phyloP scores from a whole-genome alignment of 2,888 invertebrate genomes.

The Notocelia uddmanniana region DNA sequence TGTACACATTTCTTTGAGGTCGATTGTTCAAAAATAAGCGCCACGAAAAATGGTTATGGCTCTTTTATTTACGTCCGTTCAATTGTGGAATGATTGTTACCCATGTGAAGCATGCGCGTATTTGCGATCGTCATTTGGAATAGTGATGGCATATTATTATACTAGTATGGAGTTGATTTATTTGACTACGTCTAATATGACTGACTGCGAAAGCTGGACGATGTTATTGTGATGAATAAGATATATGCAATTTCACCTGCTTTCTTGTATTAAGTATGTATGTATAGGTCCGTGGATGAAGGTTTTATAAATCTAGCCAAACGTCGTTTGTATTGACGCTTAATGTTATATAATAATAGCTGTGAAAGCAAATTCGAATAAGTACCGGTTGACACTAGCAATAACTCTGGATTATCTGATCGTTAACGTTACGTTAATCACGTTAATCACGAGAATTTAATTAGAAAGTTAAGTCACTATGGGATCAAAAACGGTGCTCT shows the following conservation, averaged over 20 bases:
- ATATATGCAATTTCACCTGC: slow-evolving; percentile 38
- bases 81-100: slow-evolving; percentile 47
- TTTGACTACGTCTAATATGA: slow-evolving; percentile 33
- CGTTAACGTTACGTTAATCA: slow-evolving; percentile 3
- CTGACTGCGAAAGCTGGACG: slow-evolving; percentile 38
- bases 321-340: slow-evolving; percentile 15
- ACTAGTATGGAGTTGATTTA: slow-evolving; percentile 38
- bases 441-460: no score
- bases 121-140: slow-evolving; percentile 37
- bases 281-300: slow-evolving; percentile 8
- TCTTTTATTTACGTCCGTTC: slow-evolving; percentile 44
- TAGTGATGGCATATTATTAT: slow-evolving; percentile 39
- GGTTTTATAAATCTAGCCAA: slow-evolving; percentile 24
- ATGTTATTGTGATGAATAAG: slow-evolving; percentile 34
- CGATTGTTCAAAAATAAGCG: slow-evolving; percentile 51
- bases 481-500: no score
- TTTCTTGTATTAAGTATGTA: slow-evolving; percentile 13
- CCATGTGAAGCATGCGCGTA: slow-evolving; percentile 17
- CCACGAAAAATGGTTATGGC: slow-evolving; percentile 50
- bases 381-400: slow-evolving; percentile 21
- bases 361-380: slow-evolving; percentile 33
- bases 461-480: no score
- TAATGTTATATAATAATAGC: slow-evolving; percentile 27
- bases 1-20: background rate
- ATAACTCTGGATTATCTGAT: slow-evolving; percentile 24